Evolutionary conservation across 2,888 invertebrate species (phyloP).

Genomic region (Exocentrus adspersus): DNA sequence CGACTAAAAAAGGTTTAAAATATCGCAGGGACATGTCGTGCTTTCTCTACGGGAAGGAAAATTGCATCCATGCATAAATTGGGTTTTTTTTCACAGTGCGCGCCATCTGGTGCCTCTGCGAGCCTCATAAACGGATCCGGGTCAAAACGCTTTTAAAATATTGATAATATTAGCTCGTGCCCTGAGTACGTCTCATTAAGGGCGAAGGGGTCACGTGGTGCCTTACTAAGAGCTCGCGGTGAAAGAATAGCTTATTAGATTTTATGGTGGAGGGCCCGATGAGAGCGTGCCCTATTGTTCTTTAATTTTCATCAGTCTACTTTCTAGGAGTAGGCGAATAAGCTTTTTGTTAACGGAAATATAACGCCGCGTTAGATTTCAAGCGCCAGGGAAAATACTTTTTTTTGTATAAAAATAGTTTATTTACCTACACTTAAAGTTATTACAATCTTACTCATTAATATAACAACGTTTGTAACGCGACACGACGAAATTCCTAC

Average conservation of each 20-base stretch:
- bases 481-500: no score
- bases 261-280: neutral
- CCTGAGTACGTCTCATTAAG: neutral
- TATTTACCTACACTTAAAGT: no score
- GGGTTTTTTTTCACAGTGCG: conserved; percentile 2
- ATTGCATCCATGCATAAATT: conserved; percentile 22
- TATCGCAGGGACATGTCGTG: conserved; percentile 12
- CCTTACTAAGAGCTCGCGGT: neutral
- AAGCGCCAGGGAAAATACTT: no score
- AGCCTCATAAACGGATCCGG: conserved; percentile 10
- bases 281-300: neutral
- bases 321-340: no score
- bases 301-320: no score
- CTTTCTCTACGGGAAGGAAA: neutral
- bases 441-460: no score
- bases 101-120: conserved; percentile 2
- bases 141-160: conserved; percentile 6
- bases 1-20: conserved; percentile 11
- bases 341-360: no score
- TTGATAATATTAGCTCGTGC: conserved; percentile 7
- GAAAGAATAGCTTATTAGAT: neutral
- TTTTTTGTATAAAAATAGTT: no score
- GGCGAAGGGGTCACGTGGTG: neutral
- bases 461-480: no score
- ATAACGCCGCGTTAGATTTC: no score